Evolutionary conservation across 2,797 vertebrate genomes (phyloP).

Genomic region (Microtus californicus): DNA sequence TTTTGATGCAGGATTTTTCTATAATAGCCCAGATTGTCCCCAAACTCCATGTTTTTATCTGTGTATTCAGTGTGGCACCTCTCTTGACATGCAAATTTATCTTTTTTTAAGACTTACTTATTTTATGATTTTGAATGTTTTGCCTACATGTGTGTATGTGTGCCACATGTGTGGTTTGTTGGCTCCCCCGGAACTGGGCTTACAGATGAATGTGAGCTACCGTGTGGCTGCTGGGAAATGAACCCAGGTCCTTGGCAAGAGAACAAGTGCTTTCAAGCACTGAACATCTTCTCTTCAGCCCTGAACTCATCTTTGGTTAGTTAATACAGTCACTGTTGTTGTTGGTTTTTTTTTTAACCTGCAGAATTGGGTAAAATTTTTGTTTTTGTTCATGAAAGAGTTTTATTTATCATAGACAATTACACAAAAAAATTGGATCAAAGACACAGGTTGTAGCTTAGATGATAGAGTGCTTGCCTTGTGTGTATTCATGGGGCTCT

Average conservation of each 20-base stretch:
- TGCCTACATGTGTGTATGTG: not conserved
- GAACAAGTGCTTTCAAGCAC: not conserved
- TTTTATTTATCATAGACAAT: conserved; percentile 44
- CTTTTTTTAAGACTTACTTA: not conserved
- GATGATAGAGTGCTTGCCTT: not conserved
- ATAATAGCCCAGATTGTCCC: not conserved
- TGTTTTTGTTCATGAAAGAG: conserved; percentile 53
- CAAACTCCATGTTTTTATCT: not conserved
- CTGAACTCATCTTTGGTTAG: not conserved
- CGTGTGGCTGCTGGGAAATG: not conserved
- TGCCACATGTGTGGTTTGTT: not conserved
- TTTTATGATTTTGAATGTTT: not conserved
- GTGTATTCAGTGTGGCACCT: not conserved
- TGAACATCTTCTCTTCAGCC: not conserved
- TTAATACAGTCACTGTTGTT: conserved; percentile 13
- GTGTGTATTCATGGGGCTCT: not conserved
- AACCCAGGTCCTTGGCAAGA: not conserved
- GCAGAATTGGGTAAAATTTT: conserved; percentile 41
- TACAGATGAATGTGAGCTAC: not conserved
- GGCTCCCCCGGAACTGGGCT: not conserved
- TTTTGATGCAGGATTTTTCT: not conserved
- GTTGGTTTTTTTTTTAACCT: not conserved
- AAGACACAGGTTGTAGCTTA: not conserved
- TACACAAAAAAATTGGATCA: not conserved
- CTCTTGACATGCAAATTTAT: not conserved